phyloP scores from a whole-genome alignment of 2,888 invertebrate genomes.

The Sepioteuthis lessoniana region DNA sequence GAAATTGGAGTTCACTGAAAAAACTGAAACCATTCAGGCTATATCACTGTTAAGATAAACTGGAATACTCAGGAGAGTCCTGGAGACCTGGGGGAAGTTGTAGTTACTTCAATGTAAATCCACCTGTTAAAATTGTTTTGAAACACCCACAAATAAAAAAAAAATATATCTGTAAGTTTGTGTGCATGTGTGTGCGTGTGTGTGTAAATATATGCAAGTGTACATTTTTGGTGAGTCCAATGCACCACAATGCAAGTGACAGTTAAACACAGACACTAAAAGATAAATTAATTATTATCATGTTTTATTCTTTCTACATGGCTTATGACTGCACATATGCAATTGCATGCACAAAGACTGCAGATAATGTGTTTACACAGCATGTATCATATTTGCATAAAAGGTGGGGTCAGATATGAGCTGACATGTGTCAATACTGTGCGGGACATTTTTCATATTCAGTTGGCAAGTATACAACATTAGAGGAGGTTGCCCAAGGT shows the following conservation, averaged over 20 bases:
- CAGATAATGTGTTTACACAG: neutral
- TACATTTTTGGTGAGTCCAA: neutral
- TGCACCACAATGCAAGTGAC: too few species aligned
- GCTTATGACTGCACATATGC: neutral
- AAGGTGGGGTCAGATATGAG: neutral
- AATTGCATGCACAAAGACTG: neutral
- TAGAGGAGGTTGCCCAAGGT: neutral
- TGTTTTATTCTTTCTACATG: neutral
- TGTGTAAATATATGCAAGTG: neutral
- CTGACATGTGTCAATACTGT: neutral
- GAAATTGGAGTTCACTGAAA: too few species aligned
- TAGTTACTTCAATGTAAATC: too few species aligned
- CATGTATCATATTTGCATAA: neutral
- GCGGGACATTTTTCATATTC: neutral
- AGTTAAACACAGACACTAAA: too few species aligned
- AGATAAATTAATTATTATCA: too few species aligned
- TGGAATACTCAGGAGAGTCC: too few species aligned
- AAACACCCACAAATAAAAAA: too few species aligned
- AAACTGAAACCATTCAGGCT: too few species aligned
- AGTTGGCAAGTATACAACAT: neutral
- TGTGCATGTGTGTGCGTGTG: neutral
- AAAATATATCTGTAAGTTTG: neutral
- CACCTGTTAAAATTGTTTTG: too few species aligned
- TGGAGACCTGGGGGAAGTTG: too few species aligned
- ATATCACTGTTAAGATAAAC: too few species aligned